These are phyloP conservation scores for Oriolus oriolus DNA, from an alignment of 2,113 vertebrate genomes.

Conservation along the genomic window DNA sequence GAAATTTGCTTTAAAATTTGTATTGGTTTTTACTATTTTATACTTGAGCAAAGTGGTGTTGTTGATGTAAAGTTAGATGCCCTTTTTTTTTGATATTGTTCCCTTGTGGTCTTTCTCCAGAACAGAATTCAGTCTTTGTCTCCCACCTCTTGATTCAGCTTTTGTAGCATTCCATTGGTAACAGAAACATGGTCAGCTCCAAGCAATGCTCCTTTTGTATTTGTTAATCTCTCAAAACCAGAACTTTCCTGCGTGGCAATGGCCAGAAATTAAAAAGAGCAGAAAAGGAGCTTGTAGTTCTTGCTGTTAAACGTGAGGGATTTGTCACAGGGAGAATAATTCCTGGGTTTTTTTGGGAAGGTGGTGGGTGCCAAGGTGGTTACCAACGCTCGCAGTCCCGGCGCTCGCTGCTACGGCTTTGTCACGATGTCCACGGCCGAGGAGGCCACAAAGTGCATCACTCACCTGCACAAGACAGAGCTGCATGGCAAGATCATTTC, in stretches of 20 bases:
- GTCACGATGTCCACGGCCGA: constrained; percentile 94
- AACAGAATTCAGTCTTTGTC: background rate
- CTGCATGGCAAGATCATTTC: constrained; percentile 95
- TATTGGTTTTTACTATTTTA: background rate
- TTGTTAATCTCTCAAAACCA: background rate
- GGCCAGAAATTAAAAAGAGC: background rate
- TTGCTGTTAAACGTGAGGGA: background rate
- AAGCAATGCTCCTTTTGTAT: background rate
- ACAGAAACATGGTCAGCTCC: background rate
- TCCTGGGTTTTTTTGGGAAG: constrained; percentile 55
- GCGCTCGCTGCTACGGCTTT: constrained; percentile 94
- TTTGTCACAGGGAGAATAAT: background rate
- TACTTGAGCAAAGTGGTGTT: background rate
- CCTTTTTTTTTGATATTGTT: too few relatives aligned
- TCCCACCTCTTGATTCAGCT: background rate
- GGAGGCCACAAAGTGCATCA: constrained; percentile 91
- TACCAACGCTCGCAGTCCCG: constrained; percentile 93
- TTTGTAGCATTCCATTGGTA: background rate
- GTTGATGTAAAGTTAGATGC: background rate
- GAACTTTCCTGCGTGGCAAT: background rate
- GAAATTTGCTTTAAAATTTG: background rate
- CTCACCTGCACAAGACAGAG: constrained; percentile 91
- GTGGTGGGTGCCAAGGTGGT: constrained; percentile 97
- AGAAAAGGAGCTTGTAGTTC: background rate
- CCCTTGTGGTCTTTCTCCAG: background rate